Percentiles rank a stretch among this genome's conserved stretches.
These are phyloP conservation scores for Loriculus beryllinus DNA, from an alignment of 2,797 vertebrate species.

Conservation along the genomic window DNA sequence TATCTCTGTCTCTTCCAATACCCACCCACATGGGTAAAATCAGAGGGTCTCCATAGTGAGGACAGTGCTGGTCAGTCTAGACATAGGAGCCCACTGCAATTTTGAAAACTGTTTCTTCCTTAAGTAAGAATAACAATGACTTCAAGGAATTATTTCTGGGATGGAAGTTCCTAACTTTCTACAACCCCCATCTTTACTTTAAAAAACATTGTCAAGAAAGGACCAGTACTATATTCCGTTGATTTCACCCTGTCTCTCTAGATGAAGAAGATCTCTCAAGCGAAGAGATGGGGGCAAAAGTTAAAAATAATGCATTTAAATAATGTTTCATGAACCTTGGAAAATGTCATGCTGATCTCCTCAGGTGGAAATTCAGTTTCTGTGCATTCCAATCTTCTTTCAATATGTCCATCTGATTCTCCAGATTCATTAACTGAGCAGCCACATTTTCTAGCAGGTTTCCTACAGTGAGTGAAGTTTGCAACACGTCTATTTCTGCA, in stretches of 20 bases:
- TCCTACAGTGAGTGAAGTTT: conserved; percentile 64
- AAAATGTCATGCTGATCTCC: neutral
- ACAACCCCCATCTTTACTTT: neutral
- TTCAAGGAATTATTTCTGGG: neutral
- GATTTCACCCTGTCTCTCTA: neutral
- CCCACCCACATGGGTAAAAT: neutral
- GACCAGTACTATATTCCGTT: neutral
- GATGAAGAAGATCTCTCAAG: neutral
- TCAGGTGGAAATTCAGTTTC: conserved; percentile 47
- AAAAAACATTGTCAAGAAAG: neutral
- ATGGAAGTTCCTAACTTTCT: neutral
- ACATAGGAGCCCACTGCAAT: neutral
- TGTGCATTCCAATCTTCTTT: neutral
- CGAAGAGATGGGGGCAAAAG: neutral
- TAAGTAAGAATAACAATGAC: neutral
- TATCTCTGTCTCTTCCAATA: neutral
- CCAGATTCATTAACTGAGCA: conserved; percentile 71
- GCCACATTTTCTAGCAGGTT: conserved; percentile 68
- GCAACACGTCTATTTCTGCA: conserved; percentile 68
- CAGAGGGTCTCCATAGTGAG: neutral
- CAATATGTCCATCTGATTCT: conserved; percentile 54
- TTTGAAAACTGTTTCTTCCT: neutral
- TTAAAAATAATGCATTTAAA: neutral
- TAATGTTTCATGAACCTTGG: neutral
- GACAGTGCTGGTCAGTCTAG: neutral